Evolutionary conservation across 2,797 vertebrate genomes (phyloP).

Genomic region (Phrynocephalus guinanensis): DNA sequence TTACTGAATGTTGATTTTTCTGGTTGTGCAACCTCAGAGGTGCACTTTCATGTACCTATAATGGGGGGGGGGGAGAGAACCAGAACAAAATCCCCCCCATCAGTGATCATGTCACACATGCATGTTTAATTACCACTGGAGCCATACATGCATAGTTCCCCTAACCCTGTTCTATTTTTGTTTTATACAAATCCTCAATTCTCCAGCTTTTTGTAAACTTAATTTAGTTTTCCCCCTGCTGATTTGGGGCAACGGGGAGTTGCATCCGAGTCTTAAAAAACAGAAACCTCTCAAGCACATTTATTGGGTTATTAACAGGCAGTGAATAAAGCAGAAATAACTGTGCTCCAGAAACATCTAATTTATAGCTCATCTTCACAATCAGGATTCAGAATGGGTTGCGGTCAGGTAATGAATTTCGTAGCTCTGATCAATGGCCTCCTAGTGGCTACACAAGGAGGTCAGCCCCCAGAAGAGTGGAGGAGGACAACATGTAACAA

Average conservation of each 20-base stretch:
- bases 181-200: background rate
- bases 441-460: constrained; percentile 10
- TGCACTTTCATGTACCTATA: too few species aligned
- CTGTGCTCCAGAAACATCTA: too few species aligned
- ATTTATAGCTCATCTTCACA: background rate
- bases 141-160: background rate
- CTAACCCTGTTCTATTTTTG: background rate
- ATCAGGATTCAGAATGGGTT: background rate
- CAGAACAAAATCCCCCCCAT: too few species aligned
- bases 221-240: background rate
- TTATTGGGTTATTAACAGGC: background rate
- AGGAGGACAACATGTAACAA: constrained; percentile 8
- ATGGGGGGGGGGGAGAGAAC: too few species aligned
- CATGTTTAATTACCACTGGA: background rate
- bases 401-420: background rate
- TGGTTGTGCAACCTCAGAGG: too few species aligned
- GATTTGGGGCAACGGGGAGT: background rate
- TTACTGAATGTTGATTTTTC: too few species aligned
- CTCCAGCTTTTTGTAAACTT: background rate
- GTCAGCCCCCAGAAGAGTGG: background rate
- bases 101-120: too few species aligned
- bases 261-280: background rate
- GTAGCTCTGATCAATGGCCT: constrained; percentile 6
- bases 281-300: background rate
- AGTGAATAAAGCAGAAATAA: constrained; percentile 1